Base-by-base conservation (phyloP, 2,797 vertebrate species). In the Sylvilagus floridanus region DNA sequence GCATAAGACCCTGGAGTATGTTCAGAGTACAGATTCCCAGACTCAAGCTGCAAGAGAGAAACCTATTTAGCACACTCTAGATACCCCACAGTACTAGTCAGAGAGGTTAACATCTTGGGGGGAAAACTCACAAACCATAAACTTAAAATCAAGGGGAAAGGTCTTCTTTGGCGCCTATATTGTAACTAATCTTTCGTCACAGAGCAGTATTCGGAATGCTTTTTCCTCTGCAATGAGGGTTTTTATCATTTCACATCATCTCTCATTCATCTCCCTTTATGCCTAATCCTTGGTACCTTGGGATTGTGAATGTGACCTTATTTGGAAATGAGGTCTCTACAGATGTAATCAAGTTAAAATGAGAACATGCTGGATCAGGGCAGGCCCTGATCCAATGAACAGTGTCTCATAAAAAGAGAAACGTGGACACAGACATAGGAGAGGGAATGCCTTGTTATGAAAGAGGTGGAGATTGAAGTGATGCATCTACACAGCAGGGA, bases 271-370 rank as follows among this genome's bases (percentile, higher is more conserved):
- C 68, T 69, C 52, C 57, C 4, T 16, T 77, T 69, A 81, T 65
- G 69, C n/a, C 72, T 81, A 76, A 92, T 30, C 63, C 54, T 22
- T 84, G 14, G 71, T 86, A 79, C 30, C 26, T 57, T 57, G 54
- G 54, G 54, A 19, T 35, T 62, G 4, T 76, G 50, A 92, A 71
- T 37, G 26, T 84, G 62, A 72, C 76, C 42, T 79, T 93, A 88
- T 89, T 86, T 86, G 76, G 88, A 92, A 78, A 87, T 19, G 86
- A 4, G n/a, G 84, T 68, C 66, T 93, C 92, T 84, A 30, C 24
- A 84, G 63, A 77, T 84, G 24, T 66, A 88, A 92, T 81, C 50
- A 90, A 90, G 78, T 81, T 69, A 96, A 95, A 92, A 73, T 86
- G 63, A 91, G 62, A 63, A 68, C 66, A 83, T 54, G 84, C 0